Evolutionary conservation across 2,797 vertebrate species (phyloP).

Genomic region (Enteromius thamalakanensis): DNA sequence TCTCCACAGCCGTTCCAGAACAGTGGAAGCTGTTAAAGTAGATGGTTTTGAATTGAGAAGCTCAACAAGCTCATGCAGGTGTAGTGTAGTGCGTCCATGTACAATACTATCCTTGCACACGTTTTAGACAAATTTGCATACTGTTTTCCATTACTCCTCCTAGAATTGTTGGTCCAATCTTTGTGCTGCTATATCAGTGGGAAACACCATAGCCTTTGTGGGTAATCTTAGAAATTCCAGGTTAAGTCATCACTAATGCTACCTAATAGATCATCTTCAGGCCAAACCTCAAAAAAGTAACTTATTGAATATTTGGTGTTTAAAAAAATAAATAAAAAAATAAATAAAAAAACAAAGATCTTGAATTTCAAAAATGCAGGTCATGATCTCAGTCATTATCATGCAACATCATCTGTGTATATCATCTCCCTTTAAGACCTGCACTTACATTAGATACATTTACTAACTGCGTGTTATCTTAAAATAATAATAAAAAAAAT

Average conservation of each 20-base stretch:
- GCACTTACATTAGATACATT: too few relatives aligned
- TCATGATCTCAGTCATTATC: neutral
- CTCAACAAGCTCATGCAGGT: neutral
- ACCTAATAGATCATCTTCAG: neutral
- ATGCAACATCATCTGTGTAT: neutral
- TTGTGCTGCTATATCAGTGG: too few relatives aligned
- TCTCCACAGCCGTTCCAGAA: slow-evolving; percentile 1
- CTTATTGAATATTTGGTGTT: too few relatives aligned
- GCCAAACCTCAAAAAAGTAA: neutral
- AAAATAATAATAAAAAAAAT: too few relatives aligned
- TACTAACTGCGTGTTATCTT: too few relatives aligned
- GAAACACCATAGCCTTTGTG: too few relatives aligned
- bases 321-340: too few relatives aligned
- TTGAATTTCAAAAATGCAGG: too few relatives aligned
- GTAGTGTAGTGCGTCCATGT: neutral
- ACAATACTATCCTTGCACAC: neutral
- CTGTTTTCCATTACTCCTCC: neutral
- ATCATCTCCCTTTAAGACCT: neutral
- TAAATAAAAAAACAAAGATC: too few relatives aligned
- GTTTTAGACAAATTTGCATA: neutral
- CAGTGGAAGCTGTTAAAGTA: neutral
- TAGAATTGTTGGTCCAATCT: neutral
- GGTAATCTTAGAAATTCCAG: too few relatives aligned
- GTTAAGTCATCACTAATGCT: neutral
- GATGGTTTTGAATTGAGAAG: neutral